Percentiles rank a stretch among this genome's conserved stretches.
Conservation (phyloP, 2,797 vertebrate genomes). For the Poeciliopsis gracilis region DNA sequence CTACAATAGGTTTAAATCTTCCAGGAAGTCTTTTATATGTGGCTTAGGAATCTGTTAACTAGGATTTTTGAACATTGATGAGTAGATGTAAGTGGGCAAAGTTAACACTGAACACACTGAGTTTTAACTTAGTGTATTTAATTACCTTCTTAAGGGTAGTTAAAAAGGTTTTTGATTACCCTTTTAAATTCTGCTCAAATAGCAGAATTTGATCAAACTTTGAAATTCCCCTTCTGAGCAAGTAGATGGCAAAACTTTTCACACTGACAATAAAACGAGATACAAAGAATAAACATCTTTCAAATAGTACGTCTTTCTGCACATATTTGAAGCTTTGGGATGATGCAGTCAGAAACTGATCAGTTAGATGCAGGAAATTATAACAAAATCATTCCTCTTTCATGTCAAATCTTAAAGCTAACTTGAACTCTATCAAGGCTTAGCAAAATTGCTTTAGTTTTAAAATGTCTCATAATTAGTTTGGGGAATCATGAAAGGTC, state of each 20-base stretch:
- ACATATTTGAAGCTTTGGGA: neutral
- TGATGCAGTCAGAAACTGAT: neutral
- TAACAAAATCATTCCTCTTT: neutral
- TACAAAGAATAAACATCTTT: neutral
- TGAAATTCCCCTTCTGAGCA: neutral
- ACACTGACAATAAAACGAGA: neutral
- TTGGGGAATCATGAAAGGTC: neutral
- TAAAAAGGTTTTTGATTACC: too few species aligned
- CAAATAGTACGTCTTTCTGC: neutral
- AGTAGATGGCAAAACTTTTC: neutral
- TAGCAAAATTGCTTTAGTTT: neutral
- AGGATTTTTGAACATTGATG: neutral
- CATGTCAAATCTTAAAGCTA: neutral
- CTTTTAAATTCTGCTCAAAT: neutral
- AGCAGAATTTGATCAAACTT: neutral
- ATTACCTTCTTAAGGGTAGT: too few species aligned
- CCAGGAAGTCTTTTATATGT: neutral
- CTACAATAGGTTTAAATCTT: neutral
- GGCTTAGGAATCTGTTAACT: neutral
- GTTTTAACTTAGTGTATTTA: neutral
- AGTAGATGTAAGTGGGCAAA: neutral
- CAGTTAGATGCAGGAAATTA: neutral
- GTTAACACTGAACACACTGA: neutral
- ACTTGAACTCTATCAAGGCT: neutral
- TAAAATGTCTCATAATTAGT: neutral